Evolutionary conservation across 2,888 invertebrate species (phyloP).

Genomic region (Scelioninae gen. 1): DNA sequence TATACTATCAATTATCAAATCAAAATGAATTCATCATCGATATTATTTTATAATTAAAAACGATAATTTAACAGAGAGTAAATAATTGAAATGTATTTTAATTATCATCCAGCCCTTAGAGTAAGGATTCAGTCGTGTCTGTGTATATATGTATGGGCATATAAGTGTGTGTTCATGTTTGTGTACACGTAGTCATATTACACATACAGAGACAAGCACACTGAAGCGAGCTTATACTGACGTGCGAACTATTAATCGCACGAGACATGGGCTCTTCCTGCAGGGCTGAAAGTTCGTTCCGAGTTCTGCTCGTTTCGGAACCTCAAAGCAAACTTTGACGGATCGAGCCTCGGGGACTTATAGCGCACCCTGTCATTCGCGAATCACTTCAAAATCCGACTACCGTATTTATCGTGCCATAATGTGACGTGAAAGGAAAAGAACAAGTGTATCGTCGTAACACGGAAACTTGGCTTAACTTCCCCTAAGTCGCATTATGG

Average conservation of each 20-base stretch:
- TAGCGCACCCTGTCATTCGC: conserved; percentile 63
- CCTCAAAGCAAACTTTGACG: too few relatives aligned
- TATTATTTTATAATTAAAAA: too few relatives aligned
- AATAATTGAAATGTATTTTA: too few relatives aligned
- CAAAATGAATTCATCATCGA: too few relatives aligned
- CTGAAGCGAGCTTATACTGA: conserved; percentile 59
- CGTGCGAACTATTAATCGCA: conserved; percentile 76
- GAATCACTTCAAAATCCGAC: conserved; percentile 69
- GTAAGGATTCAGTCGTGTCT: conserved; percentile 1
- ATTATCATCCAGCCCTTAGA: too few relatives aligned
- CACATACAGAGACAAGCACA: conserved; percentile 28
- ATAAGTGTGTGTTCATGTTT: neutral
- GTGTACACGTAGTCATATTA: too few relatives aligned
- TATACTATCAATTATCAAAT: too few relatives aligned
- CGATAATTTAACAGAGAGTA: too few relatives aligned
- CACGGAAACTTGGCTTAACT: conserved; percentile 47
- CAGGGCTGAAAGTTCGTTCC: too few relatives aligned
- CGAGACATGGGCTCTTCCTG: conserved; percentile 63
- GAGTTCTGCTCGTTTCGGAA: too few relatives aligned
- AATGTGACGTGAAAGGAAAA: conserved; percentile 61
- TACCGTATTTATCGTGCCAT: conserved; percentile 71
- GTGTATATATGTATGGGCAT: conserved; percentile 9
- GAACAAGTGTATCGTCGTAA: conserved; percentile 49
- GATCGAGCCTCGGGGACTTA: too few relatives aligned
- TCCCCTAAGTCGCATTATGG: conserved; percentile 46